Conservation (phyloP, 2,113 vertebrate genomes). For the Arvicanthis niloticus region DNA sequence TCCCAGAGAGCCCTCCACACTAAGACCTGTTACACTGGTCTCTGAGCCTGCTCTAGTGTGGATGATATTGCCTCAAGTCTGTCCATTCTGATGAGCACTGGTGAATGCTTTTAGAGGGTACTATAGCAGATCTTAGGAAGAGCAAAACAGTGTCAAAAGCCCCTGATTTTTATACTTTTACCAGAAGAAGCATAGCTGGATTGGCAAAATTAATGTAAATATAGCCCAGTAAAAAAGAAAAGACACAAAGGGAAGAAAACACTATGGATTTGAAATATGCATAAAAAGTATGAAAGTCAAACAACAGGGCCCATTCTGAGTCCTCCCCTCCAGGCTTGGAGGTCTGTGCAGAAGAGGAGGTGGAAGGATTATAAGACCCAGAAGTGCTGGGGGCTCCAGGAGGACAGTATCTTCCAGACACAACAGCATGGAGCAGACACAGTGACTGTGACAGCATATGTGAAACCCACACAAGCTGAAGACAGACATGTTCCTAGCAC, state of each 20-base stretch:
- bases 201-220: background rate
- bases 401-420: too few species aligned
- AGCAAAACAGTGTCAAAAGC: background rate
- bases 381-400: background rate
- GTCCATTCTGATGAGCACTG: background rate
- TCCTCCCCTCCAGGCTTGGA: too few species aligned
- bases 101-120: background rate
- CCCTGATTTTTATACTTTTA: background rate
- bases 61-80: background rate
- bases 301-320: background rate
- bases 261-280: background rate
- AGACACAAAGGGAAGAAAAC: background rate
- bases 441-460: fast-evolving
- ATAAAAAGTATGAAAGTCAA: background rate
- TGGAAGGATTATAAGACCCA: background rate
- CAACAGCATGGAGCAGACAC: too few species aligned
- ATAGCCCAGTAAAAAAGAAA: background rate
- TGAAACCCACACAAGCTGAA: background rate
- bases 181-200: background rate
- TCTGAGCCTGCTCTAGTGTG: background rate
- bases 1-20: background rate
- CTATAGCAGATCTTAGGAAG: background rate
- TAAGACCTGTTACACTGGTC: background rate
- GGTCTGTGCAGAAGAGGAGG: background rate
- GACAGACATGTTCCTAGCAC: background rate